Evolutionary conservation across 2,113 vertebrate species (phyloP).

Genomic region (Peucedramus taeniatus): DNA sequence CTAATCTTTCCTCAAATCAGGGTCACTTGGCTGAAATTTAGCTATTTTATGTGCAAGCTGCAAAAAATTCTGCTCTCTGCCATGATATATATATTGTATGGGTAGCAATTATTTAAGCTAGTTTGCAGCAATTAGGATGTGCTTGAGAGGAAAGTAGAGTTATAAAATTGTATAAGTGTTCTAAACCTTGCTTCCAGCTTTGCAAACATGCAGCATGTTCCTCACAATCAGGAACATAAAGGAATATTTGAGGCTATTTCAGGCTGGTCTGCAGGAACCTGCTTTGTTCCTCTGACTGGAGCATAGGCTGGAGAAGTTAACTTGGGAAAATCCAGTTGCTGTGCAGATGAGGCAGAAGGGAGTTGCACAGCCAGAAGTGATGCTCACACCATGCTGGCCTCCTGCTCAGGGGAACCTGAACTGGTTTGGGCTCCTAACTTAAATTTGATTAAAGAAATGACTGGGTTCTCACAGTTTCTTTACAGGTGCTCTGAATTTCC

Average conservation of each 20-base stretch:
- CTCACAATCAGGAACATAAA: neutral
- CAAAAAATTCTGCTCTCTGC: neutral
- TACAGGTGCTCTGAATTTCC: neutral
- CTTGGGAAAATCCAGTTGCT: neutral
- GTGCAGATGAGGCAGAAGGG: neutral
- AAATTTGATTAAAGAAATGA: neutral
- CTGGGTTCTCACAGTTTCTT: neutral
- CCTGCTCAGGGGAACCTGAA: neutral
- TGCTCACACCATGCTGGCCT: rapidly evolving
- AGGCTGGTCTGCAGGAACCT: neutral
- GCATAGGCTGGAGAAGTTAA: neutral
- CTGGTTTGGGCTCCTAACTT: neutral
- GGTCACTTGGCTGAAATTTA: neutral
- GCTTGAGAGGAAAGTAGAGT: neutral
- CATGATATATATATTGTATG: neutral
- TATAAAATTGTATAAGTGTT: neutral
- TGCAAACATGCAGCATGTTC: rapidly evolving
- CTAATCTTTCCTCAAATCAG: neutral
- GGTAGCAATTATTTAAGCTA: neutral
- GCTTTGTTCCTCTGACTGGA: neutral
- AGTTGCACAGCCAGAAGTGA: neutral
- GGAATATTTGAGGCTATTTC: neutral
- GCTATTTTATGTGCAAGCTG: neutral
- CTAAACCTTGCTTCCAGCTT: neutral
- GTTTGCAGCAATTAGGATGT: neutral